Percentiles rank a stretch among this genome's conserved stretches.
Evolutionary conservation across 1,140 invertebrate species (phyloP).

Genomic region (Aricia agestis): DNA sequence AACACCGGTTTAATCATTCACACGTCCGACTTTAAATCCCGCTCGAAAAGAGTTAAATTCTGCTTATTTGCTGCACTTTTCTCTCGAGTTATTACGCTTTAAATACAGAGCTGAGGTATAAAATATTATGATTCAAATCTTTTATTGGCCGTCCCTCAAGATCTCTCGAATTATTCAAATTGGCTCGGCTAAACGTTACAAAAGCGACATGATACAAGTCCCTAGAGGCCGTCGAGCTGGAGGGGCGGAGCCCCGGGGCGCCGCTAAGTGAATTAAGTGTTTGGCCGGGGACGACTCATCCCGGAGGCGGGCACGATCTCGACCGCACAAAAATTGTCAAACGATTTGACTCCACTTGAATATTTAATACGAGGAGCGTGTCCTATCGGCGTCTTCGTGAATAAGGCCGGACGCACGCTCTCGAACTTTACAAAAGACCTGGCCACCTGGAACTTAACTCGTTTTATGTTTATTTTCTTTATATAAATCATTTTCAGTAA

Average conservation of each 20-base stretch:
- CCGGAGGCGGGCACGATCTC: conserved; percentile 18
- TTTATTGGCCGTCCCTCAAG: not conserved
- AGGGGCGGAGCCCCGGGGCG: conserved; percentile 30
- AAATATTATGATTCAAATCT: not conserved
- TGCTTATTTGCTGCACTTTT: not conserved
- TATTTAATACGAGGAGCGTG: conserved; percentile 6
- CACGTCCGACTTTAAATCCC: not conserved
- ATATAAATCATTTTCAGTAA: not conserved
- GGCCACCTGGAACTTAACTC: too few relatives aligned
- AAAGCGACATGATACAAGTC: not conserved
- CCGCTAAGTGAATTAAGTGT: conserved; percentile 51
- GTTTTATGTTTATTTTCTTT: too few relatives aligned
- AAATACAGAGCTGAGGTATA: not conserved
- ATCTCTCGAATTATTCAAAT: conserved; percentile 3
- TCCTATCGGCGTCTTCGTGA: not conserved
- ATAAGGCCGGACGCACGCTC: conserved; percentile 22
- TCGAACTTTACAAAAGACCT: conserved; percentile 15
- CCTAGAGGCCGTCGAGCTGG: not conserved
- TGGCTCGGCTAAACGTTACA: not conserved
- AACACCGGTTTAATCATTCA: conserved; percentile 11
- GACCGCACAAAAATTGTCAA: conserved; percentile 26
- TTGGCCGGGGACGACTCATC: conserved; percentile 32
- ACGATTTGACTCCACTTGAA: conserved; percentile 10
- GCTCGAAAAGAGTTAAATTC: not conserved
- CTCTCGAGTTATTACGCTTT: not conserved